phyloP scores from a whole-genome alignment of 30 jellyfish, hydroid and myxozoan genomes.

The Turritopsis rubra region DNA sequence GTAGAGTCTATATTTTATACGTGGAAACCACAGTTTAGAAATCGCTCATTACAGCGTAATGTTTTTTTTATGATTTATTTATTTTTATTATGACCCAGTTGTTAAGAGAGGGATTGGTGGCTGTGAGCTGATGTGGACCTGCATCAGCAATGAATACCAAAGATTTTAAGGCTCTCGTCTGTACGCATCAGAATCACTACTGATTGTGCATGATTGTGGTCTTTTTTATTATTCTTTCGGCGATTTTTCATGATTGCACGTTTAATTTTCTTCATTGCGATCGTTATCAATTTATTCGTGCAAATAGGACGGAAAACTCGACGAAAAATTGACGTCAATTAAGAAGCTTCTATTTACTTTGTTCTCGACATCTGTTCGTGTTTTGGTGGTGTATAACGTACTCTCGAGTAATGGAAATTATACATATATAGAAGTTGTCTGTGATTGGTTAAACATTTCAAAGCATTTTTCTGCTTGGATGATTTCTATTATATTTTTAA shows the following conservation, averaged over 20 bases:
- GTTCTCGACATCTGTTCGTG: not conserved
- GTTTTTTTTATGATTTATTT: no score
- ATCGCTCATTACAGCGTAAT: not conserved
- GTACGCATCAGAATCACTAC: no score
- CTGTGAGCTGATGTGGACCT: no score
- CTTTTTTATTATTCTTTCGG: no score
- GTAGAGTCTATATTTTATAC: not conserved
- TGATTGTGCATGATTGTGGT: no score
- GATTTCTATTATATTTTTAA: not conserved
- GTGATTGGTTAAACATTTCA: constrained; percentile 3
- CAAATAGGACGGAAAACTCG: not conserved
- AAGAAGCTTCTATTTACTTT: no score
- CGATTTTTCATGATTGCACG: no score
- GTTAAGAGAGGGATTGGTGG: not conserved
- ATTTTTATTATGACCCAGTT: not conserved
- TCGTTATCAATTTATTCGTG: no score
- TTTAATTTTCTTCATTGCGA: no score
- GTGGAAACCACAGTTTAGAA: not conserved
- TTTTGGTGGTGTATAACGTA: not conserved
- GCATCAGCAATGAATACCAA: not conserved
- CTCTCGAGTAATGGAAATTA: not conserved
- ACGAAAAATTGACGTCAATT: no score
- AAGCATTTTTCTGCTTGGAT: constrained; percentile 7
- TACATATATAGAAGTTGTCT: not conserved
- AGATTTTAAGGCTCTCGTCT: not conserved